phyloP scores from a whole-genome alignment of 2,113 vertebrate genomes.

The Motacilla alba region DNA sequence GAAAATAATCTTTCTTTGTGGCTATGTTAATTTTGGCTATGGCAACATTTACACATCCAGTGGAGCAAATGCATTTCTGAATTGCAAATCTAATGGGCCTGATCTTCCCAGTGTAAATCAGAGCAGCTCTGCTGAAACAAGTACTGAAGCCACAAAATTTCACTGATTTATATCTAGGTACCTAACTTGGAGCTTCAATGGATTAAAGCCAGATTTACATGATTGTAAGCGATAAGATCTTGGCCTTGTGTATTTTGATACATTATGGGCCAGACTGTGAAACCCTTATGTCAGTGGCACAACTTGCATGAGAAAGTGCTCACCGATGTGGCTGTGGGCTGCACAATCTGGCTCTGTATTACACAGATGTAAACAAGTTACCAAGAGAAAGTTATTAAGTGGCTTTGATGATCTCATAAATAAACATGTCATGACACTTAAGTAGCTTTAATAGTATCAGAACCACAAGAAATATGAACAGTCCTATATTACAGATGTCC shows the following conservation, averaged over 20 bases:
- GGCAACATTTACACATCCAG: slow-evolving; percentile 2
- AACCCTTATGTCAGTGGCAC: slow-evolving; percentile 18
- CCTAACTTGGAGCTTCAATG: slow-evolving; percentile 25
- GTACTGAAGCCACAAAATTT: neutral
- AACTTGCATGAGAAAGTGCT: slow-evolving; percentile 32
- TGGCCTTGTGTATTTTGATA: slow-evolving; percentile 32
- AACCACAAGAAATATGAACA: slow-evolving; percentile 49
- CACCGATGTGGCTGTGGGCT: neutral
- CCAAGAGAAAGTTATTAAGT: slow-evolving; percentile 58
- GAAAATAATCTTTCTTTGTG: slow-evolving; percentile 36
- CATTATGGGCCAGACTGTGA: slow-evolving; percentile 36
- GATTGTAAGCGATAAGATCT: slow-evolving; percentile 41
- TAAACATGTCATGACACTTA: slow-evolving; percentile 55
- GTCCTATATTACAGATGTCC: slow-evolving; percentile 13
- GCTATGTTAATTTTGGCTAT: slow-evolving; percentile 24
- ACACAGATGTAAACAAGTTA: slow-evolving; percentile 48
- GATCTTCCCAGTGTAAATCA: slow-evolving; percentile 25
- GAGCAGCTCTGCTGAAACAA: slow-evolving; percentile 26
- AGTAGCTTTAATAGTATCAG: slow-evolving; percentile 56
- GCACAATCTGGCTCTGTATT: slow-evolving; percentile 31
- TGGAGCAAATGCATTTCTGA: slow-evolving; percentile 31
- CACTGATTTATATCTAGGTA: slow-evolving; percentile 44
- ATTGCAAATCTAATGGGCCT: slow-evolving; percentile 40
- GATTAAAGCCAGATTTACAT: slow-evolving; percentile 45
- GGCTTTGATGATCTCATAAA: slow-evolving; percentile 59